Base-by-base conservation (phyloP, 1,140 invertebrate species). In the Globodera ellingtonae region DNA sequence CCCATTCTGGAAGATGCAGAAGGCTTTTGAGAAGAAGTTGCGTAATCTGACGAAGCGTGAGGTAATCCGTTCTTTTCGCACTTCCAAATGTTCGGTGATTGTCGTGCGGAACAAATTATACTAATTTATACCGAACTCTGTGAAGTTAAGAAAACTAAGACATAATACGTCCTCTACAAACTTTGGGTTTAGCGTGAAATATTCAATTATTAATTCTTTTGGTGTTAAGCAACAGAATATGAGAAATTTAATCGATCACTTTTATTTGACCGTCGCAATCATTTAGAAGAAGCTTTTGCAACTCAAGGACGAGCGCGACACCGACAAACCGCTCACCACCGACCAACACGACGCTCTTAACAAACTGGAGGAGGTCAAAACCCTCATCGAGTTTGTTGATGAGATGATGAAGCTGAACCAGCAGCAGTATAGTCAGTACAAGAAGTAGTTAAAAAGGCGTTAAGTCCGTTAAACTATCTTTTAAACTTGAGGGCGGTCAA, bases 41-140 rank as follows among this genome's bases (percentile, higher is more conserved):
- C 79, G 80, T 21, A 81, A 81, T 81, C 78, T 81, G n/a, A 50
- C 46, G 52, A 81, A 81, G 74, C 79, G 80, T n/a, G 44, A 50
- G 48, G 80, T 81, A 15, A n/a, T n/a, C n/a, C n/a, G n/a, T n/a
- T n/a, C n/a, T n/a, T n/a, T n/a, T n/a, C n/a, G n/a, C n/a, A n/a
- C n/a, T n/a, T n/a, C n/a, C n/a, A n/a, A n/a, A n/a, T n/a, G n/a
- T n/a, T n/a, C n/a, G n/a, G n/a, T n/a, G n/a, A n/a, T n/a, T 59
- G 13, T 6, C 50, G 13, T 35, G 35, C 35, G 35, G 35, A 35
- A 35, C 35, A 35, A 1, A 1, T 0, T 35, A 0, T 44, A 9
- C 10, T n/a, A 15, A 44, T 71, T 24, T 59, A 46, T 66, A n/a
- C 59, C 59, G 48, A 15, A 21, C 3, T 65, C 13, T 65, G 59